Percentiles rank a stretch among this genome's conserved stretches.
Conservation (phyloP, 2,797 vertebrate genomes). For the Cichlasoma orientale region DNA sequence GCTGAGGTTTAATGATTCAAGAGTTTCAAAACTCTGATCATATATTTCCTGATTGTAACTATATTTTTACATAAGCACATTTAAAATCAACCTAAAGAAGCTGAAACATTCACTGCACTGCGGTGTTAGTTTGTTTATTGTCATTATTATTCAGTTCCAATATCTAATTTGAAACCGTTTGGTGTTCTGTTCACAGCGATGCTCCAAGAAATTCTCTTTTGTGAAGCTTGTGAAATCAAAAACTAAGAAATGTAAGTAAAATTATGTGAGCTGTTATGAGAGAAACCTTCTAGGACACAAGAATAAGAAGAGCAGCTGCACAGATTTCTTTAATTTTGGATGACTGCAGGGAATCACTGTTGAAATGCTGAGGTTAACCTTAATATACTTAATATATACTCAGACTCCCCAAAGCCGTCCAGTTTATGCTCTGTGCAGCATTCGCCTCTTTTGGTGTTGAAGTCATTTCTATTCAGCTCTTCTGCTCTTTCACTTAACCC, state of each 20-base stretch:
- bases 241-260: background rate
- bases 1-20: no score
- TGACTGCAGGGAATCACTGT: constrained; percentile 43
- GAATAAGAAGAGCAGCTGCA: constrained; percentile 7
- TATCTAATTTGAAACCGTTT: background rate
- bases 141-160: background rate
- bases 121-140: background rate
- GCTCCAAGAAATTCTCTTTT: background rate
- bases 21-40: no score
- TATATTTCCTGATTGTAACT: background rate
- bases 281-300: background rate
- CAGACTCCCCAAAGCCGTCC: constrained; percentile 22
- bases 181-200: background rate
- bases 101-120: background rate
- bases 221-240: background rate
- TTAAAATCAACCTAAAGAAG: background rate
- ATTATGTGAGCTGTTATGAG: background rate
- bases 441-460: constrained; percentile 13
- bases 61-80: background rate
- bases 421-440: constrained; percentile 18
- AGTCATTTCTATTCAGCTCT: constrained; percentile 1
- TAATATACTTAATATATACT: constrained; percentile 27
- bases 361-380: constrained; percentile 47
- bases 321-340: constrained; percentile 41
- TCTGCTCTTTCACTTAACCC: constrained; percentile 16